Percentiles rank a stretch among this genome's conserved stretches.
Evolutionary conservation across 2,888 invertebrate genomes (phyloP).

Genomic region (Ryuthela nishihirai): DNA sequence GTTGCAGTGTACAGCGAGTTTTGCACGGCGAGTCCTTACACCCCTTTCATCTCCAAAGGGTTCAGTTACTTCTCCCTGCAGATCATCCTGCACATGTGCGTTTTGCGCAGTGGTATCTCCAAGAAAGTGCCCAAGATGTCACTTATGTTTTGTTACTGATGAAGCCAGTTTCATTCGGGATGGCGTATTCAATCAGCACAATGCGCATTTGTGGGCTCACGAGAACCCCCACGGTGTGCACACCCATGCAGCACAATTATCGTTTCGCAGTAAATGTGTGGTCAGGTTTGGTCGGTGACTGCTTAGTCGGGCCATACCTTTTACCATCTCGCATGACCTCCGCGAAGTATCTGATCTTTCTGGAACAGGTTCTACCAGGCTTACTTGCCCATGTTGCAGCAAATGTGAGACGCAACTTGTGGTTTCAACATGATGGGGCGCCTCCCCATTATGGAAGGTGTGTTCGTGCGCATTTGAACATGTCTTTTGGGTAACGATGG

Average conservation of each 20-base stretch:
- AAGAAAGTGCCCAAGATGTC: too few relatives aligned
- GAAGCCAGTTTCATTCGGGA: neutral
- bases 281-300: neutral
- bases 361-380: neutral
- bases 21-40: too few relatives aligned
- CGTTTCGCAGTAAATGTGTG: neutral
- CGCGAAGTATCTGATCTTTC: neutral
- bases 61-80: too few relatives aligned
- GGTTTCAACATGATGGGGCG: conserved; percentile 1
- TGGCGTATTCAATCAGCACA: neutral
- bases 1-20: too few relatives aligned
- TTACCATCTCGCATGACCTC: neutral
- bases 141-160: too few relatives aligned
- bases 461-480: neutral
- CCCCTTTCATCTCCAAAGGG: too few relatives aligned
- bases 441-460: neutral
- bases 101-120: too few relatives aligned
- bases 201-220: neutral
- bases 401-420: neutral
- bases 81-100: too few relatives aligned
- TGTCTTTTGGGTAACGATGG: neutral
- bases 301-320: neutral
- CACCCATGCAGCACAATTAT: neutral
- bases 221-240: neutral
- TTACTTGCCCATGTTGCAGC: neutral